Percentiles rank a stretch among this genome's conserved stretches.
phyloP scores from a whole-genome alignment of 1,140 invertebrate species.

The Cydia fagiglandana region DNA sequence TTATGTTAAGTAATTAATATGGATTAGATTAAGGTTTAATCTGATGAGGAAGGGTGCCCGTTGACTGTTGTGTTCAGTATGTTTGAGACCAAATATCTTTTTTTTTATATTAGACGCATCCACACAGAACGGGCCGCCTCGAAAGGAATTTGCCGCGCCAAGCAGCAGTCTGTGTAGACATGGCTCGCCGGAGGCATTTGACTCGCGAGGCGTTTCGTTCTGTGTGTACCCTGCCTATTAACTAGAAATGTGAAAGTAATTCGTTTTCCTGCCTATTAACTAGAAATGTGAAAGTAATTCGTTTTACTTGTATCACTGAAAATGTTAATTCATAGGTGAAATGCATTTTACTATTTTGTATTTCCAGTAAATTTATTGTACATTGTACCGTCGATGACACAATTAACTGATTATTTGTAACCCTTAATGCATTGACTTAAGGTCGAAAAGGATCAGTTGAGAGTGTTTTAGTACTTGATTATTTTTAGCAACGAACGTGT shows the following conservation, averaged over 20 bases:
- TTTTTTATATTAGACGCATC: not conserved
- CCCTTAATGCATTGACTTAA: not conserved
- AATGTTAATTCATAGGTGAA: not conserved
- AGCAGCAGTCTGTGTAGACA: too few species aligned
- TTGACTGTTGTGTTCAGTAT: conserved; percentile 27
- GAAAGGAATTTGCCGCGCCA: too few species aligned
- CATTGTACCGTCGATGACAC: not conserved
- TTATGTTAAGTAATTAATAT: conserved; percentile 20
- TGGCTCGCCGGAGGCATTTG: too few species aligned
- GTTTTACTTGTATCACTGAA: too few species aligned
- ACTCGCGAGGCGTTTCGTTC: too few species aligned
- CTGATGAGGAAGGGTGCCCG: conserved; percentile 15
- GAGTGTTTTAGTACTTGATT: not conserved
- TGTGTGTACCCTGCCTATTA: not conserved
- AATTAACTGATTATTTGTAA: not conserved
- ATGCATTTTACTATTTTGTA: not conserved
- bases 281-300: not conserved
- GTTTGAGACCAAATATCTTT: conserved; percentile 24
- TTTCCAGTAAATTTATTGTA: not conserved
- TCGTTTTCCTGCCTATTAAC: not conserved
- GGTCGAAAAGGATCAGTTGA: not conserved
- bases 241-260: not conserved
- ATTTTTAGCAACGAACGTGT: not conserved
- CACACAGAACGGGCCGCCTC: not conserved
- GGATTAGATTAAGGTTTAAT: conserved; percentile 12